These are phyloP conservation scores for Oxygymnocypris stewartii DNA, from an alignment of 2,113 vertebrate genomes.

Conservation along the genomic window DNA sequence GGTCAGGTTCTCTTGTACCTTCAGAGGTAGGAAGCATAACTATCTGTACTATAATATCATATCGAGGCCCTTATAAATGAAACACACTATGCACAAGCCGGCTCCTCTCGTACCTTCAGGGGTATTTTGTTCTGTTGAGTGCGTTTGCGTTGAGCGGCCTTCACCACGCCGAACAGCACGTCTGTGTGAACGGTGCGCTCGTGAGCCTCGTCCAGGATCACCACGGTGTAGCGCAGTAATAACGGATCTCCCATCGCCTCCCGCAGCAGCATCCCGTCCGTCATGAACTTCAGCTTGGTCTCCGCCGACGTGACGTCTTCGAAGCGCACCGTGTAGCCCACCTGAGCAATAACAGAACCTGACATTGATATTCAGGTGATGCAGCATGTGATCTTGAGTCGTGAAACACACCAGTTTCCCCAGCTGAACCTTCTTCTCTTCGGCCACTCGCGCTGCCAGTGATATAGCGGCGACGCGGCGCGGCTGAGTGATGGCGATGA, in stretches of 20 bases:
- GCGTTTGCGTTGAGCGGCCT: slow-evolving; percentile 84
- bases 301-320: slow-evolving; percentile 87
- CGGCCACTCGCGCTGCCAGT: slow-evolving; percentile 87
- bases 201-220: slow-evolving; percentile 94
- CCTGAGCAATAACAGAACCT: slow-evolving; percentile 68
- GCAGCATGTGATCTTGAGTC: not conserved
- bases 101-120: slow-evolving; percentile 75
- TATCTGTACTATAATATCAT: too few relatives aligned
- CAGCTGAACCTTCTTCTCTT: slow-evolving; percentile 88
- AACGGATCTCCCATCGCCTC: slow-evolving; percentile 91
- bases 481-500: slow-evolving; percentile 91
- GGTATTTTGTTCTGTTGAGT: slow-evolving; percentile 82
- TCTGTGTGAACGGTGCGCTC: slow-evolving; percentile 94
- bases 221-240: slow-evolving; percentile 84
- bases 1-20: slow-evolving; percentile 68
- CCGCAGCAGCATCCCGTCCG: slow-evolving; percentile 92
- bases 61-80: too few relatives aligned
- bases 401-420: slow-evolving; percentile 83
- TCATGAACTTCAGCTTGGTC: slow-evolving; percentile 91
- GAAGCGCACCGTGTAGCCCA: slow-evolving; percentile 94
- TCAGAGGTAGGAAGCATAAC: slow-evolving; percentile 71
- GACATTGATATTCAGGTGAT: too few relatives aligned
- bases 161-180: slow-evolving; percentile 93
- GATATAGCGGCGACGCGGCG: slow-evolving; percentile 94
- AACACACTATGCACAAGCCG: too few relatives aligned